phyloP scores from a whole-genome alignment of 1,140 invertebrate genomes.

The Dendrolimus kikuchii region DNA sequence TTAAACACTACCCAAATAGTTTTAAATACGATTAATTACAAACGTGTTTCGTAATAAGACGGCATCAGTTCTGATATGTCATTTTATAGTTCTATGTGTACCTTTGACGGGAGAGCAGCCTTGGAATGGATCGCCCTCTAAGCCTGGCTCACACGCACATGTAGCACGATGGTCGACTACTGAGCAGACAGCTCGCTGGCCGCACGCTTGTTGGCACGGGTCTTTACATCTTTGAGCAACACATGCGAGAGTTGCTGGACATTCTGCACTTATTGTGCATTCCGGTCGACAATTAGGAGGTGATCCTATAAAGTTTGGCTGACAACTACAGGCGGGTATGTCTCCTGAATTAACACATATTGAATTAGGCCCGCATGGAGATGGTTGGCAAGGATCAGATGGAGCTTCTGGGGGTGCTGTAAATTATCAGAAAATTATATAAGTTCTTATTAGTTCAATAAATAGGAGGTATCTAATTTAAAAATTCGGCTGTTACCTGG shows the following conservation, averaged over 20 bases:
- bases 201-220: slow-evolving; percentile 82
- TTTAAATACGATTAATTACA: too few relatives aligned
- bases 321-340: slow-evolving; percentile 84
- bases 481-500: slow-evolving; percentile 40
- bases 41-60: too few relatives aligned
- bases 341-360: slow-evolving; percentile 79
- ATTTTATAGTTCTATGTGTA: slow-evolving; percentile 22
- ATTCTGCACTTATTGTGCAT: slow-evolving; percentile 83
- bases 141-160: slow-evolving; percentile 79
- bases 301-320: slow-evolving; percentile 82
- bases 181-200: slow-evolving; percentile 75
- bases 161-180: slow-evolving; percentile 80
- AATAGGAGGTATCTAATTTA: slow-evolving; percentile 1
- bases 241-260: slow-evolving; percentile 80
- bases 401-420: slow-evolving; percentile 30
- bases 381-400: slow-evolving; percentile 78
- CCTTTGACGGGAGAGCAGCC: slow-evolving; percentile 73
- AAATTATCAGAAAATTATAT: slow-evolving; percentile 13
- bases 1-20: too few relatives aligned
- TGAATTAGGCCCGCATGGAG: slow-evolving; percentile 87
- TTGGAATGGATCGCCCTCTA: slow-evolving; percentile 83
- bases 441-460: not conserved
- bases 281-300: slow-evolving; percentile 87
- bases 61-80: too few relatives aligned
- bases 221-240: slow-evolving; percentile 80